These are phyloP conservation scores for Drosophila mayaguana DNA, from an alignment of 2,888 invertebrate species.

Conservation along the genomic window DNA sequence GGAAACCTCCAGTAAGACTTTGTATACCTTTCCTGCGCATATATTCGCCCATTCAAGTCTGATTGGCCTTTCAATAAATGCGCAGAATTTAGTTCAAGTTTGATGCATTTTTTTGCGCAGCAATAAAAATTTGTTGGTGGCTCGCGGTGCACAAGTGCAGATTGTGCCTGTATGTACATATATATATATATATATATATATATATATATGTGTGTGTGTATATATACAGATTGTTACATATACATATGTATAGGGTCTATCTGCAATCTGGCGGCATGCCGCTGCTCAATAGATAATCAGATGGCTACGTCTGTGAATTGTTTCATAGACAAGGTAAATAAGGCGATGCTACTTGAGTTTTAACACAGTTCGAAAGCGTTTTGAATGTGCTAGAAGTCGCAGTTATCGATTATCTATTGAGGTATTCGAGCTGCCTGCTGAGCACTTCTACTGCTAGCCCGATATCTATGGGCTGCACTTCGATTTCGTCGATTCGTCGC, in stretches of 20 bases:
- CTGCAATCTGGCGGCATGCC: slow-evolving; percentile 65
- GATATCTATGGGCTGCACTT: slow-evolving; percentile 7
- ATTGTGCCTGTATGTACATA: slow-evolving; percentile 2
- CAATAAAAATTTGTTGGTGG: slow-evolving; percentile 38
- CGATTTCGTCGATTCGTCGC: background rate
- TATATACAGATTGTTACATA: too few relatives aligned
- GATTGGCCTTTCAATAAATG: slow-evolving; percentile 29
- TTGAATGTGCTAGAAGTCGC: slow-evolving; percentile 45
- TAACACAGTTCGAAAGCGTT: slow-evolving; percentile 63
- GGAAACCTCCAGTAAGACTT: too few relatives aligned
- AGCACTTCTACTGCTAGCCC: slow-evolving; percentile 18
- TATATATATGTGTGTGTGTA: background rate
- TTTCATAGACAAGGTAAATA: slow-evolving; percentile 54
- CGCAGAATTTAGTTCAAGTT: slow-evolving; percentile 71
- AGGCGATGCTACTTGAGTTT: slow-evolving; percentile 67
- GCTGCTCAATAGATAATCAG: slow-evolving; percentile 29
- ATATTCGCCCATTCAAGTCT: background rate
- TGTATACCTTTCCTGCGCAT: background rate
- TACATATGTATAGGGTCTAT: slow-evolving; percentile 1
- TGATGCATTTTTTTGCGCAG: slow-evolving; percentile 70
- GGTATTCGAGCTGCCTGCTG: slow-evolving; percentile 9
- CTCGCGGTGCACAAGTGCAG: slow-evolving; percentile 19
- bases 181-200: too few relatives aligned
- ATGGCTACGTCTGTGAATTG: slow-evolving; percentile 11
- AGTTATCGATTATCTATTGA: slow-evolving; percentile 44